These are phyloP conservation scores for Erebia palarica DNA, from an alignment of 2,888 invertebrate species.

Conservation along the genomic window DNA sequence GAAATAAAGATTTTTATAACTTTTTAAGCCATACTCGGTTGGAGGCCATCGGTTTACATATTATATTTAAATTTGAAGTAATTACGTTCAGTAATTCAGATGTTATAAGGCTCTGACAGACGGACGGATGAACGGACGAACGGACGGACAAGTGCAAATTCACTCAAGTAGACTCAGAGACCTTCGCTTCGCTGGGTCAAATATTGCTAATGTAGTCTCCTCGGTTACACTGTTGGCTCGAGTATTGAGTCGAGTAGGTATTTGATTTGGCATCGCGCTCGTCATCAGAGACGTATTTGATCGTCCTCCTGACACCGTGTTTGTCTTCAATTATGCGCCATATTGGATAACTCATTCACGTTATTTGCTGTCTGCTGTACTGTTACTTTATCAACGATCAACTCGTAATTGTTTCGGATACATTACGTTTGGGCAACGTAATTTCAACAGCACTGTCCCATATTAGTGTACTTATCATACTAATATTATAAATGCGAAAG, in stretches of 20 bases:
- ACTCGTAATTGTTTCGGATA: background rate
- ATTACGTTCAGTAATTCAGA: no score
- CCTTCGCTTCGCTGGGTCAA: no score
- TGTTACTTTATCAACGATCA: background rate
- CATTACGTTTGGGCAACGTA: background rate
- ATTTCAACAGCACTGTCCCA: background rate
- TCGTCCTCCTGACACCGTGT: constrained; percentile 19
- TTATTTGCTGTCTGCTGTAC: constrained; percentile 13
- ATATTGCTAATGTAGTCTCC: background rate
- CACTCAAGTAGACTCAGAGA: no score
- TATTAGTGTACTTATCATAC: background rate
- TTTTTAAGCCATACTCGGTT: no score
- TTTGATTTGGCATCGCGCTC: constrained; percentile 24
- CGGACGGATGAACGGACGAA: no score
- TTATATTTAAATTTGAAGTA: no score
- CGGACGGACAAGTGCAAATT: no score
- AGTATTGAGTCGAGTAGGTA: constrained; percentile 20
- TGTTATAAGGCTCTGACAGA: no score
- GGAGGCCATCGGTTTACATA: no score
- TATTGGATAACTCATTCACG: constrained; percentile 14
- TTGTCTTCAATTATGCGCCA: constrained; percentile 26
- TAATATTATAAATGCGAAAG: background rate
- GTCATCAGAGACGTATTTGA: constrained; percentile 24
- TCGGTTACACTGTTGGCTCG: constrained; percentile 1
- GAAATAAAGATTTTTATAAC: no score